Evolutionary conservation across 2,797 vertebrate genomes (phyloP).

Genomic region (Pseudochirops corinnae): DNA sequence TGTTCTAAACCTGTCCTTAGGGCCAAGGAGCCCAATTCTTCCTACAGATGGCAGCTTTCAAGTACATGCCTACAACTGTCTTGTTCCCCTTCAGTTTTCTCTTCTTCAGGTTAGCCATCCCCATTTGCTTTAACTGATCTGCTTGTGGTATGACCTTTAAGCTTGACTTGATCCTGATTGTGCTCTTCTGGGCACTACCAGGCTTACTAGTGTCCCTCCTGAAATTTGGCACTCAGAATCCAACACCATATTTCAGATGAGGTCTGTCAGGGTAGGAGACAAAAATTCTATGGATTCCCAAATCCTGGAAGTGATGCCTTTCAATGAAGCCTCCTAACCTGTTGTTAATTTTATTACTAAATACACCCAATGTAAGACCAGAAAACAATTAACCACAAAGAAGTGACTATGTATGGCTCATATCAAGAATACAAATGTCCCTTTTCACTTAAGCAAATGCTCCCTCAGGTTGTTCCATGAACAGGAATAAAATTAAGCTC

Average conservation of each 20-base stretch:
- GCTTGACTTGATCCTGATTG: neutral
- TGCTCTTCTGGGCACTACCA: neutral
- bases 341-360: neutral
- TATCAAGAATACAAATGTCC: constrained; percentile 52
- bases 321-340: neutral
- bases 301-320: neutral
- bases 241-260: neutral
- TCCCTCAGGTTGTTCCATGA: constrained; percentile 69
- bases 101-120: neutral
- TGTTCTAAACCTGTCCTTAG: neutral
- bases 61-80: neutral
- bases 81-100: neutral
- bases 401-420: constrained; percentile 38
- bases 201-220: neutral
- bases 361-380: neutral
- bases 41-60: neutral
- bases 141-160: neutral
- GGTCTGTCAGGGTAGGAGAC: neutral
- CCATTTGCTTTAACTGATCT: neutral
- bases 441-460: constrained; percentile 51
- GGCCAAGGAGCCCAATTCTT: neutral
- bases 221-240: neutral
- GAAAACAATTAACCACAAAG: constrained; percentile 8
- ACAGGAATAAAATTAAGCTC: constrained; percentile 67
- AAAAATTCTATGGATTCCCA: neutral